Base-by-base conservation (phyloP, 2,113 vertebrate genomes). In the Lynx canadensis region DNA sequence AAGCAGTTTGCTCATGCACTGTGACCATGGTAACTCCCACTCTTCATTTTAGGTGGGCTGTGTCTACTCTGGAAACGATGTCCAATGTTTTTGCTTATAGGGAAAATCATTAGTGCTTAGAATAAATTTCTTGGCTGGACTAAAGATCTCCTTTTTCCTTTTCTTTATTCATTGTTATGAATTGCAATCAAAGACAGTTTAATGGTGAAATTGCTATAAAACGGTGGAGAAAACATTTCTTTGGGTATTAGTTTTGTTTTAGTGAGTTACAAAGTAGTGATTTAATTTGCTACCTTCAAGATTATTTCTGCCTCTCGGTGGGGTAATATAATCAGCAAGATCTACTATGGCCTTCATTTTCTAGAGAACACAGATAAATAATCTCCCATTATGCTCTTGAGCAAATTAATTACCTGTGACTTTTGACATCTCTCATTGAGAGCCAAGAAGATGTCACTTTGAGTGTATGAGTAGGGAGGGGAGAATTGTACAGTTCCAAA, bases 291-390 rank as follows among this genome's bases (percentile, higher is more conserved):
- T 13, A 73, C 60, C 82, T 98, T 98, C 83, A 69, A 96, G 94
- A 98, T 98, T 98, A 98, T 98, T 98, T 98, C 98, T 98, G 90
- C 81, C 92, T 98, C 98, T 98, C 98, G 55, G 48, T 89, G 94
- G 98, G 97, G 91, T 96, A 97, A 97, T 98, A 96, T 52, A 97
- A 98, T 96, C 97, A 97, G 95, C 55, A 95, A 97, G 97, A 98
- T 96, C 73, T 95, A 94, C 80, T 87, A 10, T 15, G 0, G 23
- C 95, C 78, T 98, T 97, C 93, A 66, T 96, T 98, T 98, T 94
- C 89, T 85, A 95, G 94, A 95, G 9, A 97, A 81, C 73, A 91
- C 91, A 66, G 89, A 97, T 97, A 97, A 98, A 94, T 93, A 94
- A 95, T 12, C 57, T 95, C 92, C 96, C 81, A 94, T 76, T 73